Evolutionary conservation across 2,797 vertebrate species (phyloP), one percentile per base, ranked within the genome.

Genomic region (Phoeniculus purpureus): DNA sequence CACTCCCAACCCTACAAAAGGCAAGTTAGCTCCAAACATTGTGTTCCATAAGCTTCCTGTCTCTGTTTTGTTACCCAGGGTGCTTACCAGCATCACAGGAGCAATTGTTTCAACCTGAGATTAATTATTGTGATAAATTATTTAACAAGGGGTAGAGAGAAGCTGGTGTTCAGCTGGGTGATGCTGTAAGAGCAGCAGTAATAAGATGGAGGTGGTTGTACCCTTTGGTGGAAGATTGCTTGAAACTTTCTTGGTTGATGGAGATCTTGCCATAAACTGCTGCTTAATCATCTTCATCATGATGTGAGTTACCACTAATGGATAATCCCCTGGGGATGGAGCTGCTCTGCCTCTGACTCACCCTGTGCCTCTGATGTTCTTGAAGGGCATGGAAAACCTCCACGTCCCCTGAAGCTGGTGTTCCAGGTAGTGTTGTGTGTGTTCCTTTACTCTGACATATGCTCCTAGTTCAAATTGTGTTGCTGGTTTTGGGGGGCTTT

Each of bases 351-450:
- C 20, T 27, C 8, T 43, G 26, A 17, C 7, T 54, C 21, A 13
- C 8, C 15, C 25, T 29, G 4, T 47, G 31, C 37, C 52, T 52
- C 15, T 5, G 70, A n/a, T 32, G 15, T 15, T 17, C 45, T 12
- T 0, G 4, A 47, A 31, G 64, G 37, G 16, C 1, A 3, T 3
- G 7, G 31, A 34, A 34, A 4, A 15, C 7, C 6, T 55, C 25
- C 32, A 10, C 12, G 23, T 14, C 8, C 34, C 15, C 32, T 6
- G 7, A 10, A 47, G 16, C 11, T 64, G 37, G 29, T 47, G 37
- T 16, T 27, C 40, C 50, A 48, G 25, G 4, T 3, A 15, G 10
- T n/a, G 26, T 22, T 34, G 10, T 48, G 13, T 70, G 17, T 40
- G 51, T 34, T 74, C 18, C 26, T 32, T 34, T 19, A 6, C 5